Evolutionary conservation across 2,888 invertebrate genomes (phyloP).

Genomic region (Dyspetes luteomarginatus): DNA sequence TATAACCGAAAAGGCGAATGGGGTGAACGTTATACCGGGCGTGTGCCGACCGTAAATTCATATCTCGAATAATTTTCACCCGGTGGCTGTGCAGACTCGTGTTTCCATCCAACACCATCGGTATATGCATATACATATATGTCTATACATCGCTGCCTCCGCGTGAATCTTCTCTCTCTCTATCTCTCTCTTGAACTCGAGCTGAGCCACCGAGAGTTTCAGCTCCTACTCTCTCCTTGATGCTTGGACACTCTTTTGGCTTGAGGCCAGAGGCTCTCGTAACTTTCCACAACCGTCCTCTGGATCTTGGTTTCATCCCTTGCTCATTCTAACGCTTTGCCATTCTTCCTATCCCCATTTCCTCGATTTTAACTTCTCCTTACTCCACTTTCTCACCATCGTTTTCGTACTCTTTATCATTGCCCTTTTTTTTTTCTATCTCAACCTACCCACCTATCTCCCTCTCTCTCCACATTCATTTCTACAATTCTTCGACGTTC

Average conservation of each 20-base stretch:
- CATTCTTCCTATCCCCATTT: constrained; percentile 59
- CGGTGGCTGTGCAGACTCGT: constrained; percentile 69
- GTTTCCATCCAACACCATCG: constrained; percentile 71
- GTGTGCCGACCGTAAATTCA: constrained; percentile 79
- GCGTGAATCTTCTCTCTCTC: background rate
- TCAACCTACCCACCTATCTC: constrained; percentile 16
- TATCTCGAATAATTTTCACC: constrained; percentile 82
- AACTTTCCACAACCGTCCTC: constrained; percentile 65
- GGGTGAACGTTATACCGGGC: constrained; percentile 65
- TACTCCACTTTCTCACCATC: constrained; percentile 51
- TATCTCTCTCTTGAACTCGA: constrained; percentile 35
- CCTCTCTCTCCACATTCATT: constrained; percentile 5
- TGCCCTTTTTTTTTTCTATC: constrained; percentile 25
- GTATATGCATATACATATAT: background rate
- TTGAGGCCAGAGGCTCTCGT: constrained; percentile 65
- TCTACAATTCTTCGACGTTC: constrained; percentile 6
- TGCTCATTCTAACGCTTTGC: constrained; percentile 47
- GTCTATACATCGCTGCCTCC: constrained; percentile 1
- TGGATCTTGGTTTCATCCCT: constrained; percentile 66
- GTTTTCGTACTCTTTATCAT: constrained; percentile 9
- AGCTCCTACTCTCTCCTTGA: constrained; percentile 37
- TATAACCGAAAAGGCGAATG: constrained; percentile 28
- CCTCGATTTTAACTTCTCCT: constrained; percentile 61
- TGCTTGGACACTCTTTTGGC: constrained; percentile 69
- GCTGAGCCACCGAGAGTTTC: constrained; percentile 20